phyloP scores from a whole-genome alignment of 2,888 invertebrate species.

The Eucriotettix oculatus region DNA sequence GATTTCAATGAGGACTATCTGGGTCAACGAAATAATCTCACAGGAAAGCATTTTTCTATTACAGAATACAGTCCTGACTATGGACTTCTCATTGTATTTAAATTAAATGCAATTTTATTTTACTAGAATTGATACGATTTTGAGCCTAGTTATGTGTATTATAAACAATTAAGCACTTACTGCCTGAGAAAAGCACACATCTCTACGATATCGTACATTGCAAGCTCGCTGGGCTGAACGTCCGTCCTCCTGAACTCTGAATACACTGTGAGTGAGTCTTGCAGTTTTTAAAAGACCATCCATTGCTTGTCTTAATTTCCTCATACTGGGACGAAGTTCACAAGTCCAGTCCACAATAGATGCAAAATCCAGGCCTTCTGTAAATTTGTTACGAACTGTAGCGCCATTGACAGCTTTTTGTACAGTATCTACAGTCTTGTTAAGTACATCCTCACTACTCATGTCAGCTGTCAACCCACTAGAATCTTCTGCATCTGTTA shows the following conservation, averaged over 20 bases:
- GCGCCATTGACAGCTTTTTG: conserved; percentile 27
- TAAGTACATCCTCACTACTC: conserved; percentile 10
- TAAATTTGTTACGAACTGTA: conserved; percentile 43
- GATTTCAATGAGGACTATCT: no score
- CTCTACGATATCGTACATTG: conserved; percentile 61
- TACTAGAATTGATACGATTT: no score
- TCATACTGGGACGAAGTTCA: conserved; percentile 60
- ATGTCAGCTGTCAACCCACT: conserved; percentile 6
- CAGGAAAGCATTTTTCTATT: no score
- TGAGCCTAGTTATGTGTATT: no score
- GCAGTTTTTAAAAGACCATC: conserved; percentile 59
- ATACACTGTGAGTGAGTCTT: conserved; percentile 65
- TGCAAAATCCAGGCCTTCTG: conserved; percentile 48
- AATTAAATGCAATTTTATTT: no score
- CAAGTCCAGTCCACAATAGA: conserved; percentile 58
- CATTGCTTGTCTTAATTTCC: conserved; percentile 64
- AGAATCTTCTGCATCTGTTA: neutral
- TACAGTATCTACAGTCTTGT: conserved; percentile 12
- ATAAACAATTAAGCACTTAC: conserved; percentile 32
- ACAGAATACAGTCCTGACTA: no score
- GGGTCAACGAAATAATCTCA: no score
- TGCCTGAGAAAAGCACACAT: conserved; percentile 83
- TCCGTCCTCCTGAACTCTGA: conserved; percentile 63
- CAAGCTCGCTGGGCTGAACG: conserved; percentile 55
- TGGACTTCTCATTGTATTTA: no score